phyloP scores from a whole-genome alignment of 2,888 invertebrate genomes.

The Hirtodrosophila duncani region DNA sequence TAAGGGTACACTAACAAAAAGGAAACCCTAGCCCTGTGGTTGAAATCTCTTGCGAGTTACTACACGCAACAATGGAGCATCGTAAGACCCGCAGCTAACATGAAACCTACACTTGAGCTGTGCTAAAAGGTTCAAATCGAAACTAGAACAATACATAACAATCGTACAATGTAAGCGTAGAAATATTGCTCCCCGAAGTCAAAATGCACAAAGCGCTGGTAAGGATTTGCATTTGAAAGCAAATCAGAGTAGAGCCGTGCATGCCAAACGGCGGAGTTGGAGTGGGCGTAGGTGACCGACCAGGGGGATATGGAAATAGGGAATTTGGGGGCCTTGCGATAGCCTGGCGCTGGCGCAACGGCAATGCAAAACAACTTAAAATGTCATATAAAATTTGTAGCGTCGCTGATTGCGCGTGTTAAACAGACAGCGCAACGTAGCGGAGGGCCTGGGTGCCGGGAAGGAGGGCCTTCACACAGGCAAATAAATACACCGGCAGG shows the following conservation, averaged over 20 bases:
- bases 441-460: not conserved
- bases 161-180: conserved; percentile 26
- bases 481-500: conserved; percentile 8
- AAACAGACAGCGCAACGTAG: conserved; percentile 38
- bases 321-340: conserved; percentile 12
- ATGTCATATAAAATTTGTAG: conserved; percentile 70
- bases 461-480: conserved; percentile 1
- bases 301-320: conserved; percentile 1
- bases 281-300: not conserved
- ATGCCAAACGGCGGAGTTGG: not conserved
- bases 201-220: conserved; percentile 43
- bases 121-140: conserved; percentile 2
- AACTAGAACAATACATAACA: conserved; percentile 24
- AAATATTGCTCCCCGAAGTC: conserved; percentile 47
- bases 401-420: conserved; percentile 65
- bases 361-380: conserved; percentile 69
- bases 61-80: conserved; percentile 1
- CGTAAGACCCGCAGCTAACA: conserved; percentile 4
- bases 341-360: too few relatives aligned
- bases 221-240: conserved; percentile 49
- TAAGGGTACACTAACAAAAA: too few relatives aligned
- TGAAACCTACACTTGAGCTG: conserved; percentile 26
- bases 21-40: too few relatives aligned
- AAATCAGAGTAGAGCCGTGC: conserved; percentile 41
- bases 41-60: not conserved